Evolutionary conservation across 2,797 vertebrate species (phyloP).

Genomic region (Acanthurus leucopareius): DNA sequence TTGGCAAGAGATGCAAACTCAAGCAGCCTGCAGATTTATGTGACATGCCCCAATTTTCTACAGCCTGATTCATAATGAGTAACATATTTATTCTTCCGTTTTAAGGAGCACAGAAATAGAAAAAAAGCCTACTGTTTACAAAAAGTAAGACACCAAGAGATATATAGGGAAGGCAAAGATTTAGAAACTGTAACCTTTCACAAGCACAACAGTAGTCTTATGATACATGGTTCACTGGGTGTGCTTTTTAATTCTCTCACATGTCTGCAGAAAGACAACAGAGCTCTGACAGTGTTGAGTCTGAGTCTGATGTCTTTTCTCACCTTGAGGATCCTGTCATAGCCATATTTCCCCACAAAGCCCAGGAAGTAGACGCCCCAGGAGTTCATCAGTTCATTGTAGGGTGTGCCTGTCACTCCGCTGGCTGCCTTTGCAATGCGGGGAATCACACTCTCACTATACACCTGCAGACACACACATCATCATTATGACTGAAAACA

Average conservation of each 20-base stretch:
- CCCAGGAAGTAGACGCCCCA: conserved; percentile 87
- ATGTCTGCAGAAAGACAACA: conserved; percentile 1
- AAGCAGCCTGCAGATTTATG: background rate
- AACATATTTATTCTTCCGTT: background rate
- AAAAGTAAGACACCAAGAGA: background rate
- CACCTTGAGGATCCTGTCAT: conserved; percentile 86
- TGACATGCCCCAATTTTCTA: background rate
- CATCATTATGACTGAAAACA: background rate
- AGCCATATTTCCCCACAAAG: conserved; percentile 86
- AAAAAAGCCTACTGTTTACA: too few relatives aligned
- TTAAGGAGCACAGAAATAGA: too few relatives aligned
- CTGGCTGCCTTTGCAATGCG: conserved; percentile 85
- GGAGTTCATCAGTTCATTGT: conserved; percentile 88
- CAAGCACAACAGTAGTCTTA: background rate
- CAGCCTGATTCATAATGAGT: background rate
- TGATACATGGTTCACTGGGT: background rate
- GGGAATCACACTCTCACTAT: conserved; percentile 85
- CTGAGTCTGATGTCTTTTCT: conserved; percentile 26
- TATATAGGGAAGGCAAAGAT: background rate
- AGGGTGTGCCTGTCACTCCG: conserved; percentile 85
- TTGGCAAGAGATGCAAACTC: background rate
- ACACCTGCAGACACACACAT: conserved; percentile 74
- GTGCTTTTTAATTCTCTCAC: conserved; percentile 1
- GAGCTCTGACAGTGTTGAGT: background rate
- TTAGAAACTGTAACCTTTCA: background rate